Base-by-base conservation (phyloP, 2,888 invertebrate species). In the Anticlea derivata region DNA sequence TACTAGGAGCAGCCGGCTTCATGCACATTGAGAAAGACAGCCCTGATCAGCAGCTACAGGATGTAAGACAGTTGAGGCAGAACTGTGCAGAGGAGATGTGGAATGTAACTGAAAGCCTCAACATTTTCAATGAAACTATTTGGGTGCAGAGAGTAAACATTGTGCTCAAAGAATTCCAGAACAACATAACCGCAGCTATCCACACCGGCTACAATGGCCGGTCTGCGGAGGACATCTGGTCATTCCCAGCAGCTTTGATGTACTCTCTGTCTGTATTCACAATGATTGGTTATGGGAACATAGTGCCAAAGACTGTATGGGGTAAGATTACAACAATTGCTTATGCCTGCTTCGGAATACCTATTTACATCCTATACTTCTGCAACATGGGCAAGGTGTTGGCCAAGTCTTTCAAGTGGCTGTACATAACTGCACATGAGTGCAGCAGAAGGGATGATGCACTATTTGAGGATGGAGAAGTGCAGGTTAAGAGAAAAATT, bases 241-340 rank as follows among this genome's bases (percentile, higher is more conserved):
- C 95, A 0, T 96, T 96, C 67, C 96, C 97, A 0, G 96, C 96
- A 0, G 96, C 97, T 0, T 81, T 97, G 2, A 97, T 97, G 96
- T 97, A 95, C 75, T 96, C 95, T 20, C 81, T 97, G 7, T 96
- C 96, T 13, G 95, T 97, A 4, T 96, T 97, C 71, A 97, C 97
- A 2, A 97, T 97, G 97, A 96, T 97, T 64, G 97, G 97, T 1
- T 97, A 97, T 73, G 97, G 97, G 0, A 96, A 96, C 77, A 93
- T 96, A 80, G 95, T 96, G 7, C 97, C 97, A 0, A 93, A 94
- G 63, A 96, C 96, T 0, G 90, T 93, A 0, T 95, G 94, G 94
- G 97, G 97, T 1, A 97, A 96, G 82, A 93, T 95, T 2, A 93
- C 94, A 5, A 96, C 97, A 0, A 95, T 97, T 20, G 92, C 96